These are phyloP conservation scores for Drosophila parthenogenetica DNA, from an alignment of 2,888 invertebrate genomes.

Conservation along the genomic window DNA sequence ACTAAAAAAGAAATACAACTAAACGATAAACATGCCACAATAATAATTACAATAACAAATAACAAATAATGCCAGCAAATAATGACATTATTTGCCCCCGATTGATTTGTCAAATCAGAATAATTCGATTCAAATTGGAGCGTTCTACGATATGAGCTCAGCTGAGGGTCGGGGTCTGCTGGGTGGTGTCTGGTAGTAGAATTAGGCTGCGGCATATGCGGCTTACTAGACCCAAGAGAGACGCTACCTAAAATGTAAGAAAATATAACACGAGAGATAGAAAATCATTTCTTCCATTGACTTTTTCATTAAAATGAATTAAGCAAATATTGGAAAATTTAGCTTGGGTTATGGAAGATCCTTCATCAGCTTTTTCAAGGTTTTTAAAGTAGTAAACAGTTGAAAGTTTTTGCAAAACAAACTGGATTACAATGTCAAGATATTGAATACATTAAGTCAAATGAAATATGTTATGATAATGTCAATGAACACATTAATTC, in stretches of 20 bases:
- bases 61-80: slow-evolving; percentile 45
- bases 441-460: too few relatives aligned
- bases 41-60: slow-evolving; percentile 62
- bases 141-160: slow-evolving; percentile 24
- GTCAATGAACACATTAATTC: too few relatives aligned
- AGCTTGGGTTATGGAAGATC: too few relatives aligned
- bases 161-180: background rate
- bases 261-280: background rate
- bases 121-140: slow-evolving; percentile 52
- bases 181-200: too few relatives aligned
- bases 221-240: slow-evolving; percentile 12
- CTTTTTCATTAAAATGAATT: too few relatives aligned
- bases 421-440: too few relatives aligned
- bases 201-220: too few relatives aligned
- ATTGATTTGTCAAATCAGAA: slow-evolving; percentile 80
- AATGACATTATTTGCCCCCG: slow-evolving; percentile 67
- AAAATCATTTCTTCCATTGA: background rate
- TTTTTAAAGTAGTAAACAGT: too few relatives aligned
- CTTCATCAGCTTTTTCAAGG: too few relatives aligned
- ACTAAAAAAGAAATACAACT: slow-evolving; percentile 30
- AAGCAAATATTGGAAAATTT: too few relatives aligned
- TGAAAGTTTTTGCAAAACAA: too few relatives aligned
- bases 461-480: too few relatives aligned
- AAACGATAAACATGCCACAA: slow-evolving; percentile 59
- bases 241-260: slow-evolving; percentile 10